Percentiles rank a stretch among this genome's conserved stretches.
Evolutionary conservation across 1,140 invertebrate genomes (phyloP).

Genomic region (Lepidurus arcticus): DNA sequence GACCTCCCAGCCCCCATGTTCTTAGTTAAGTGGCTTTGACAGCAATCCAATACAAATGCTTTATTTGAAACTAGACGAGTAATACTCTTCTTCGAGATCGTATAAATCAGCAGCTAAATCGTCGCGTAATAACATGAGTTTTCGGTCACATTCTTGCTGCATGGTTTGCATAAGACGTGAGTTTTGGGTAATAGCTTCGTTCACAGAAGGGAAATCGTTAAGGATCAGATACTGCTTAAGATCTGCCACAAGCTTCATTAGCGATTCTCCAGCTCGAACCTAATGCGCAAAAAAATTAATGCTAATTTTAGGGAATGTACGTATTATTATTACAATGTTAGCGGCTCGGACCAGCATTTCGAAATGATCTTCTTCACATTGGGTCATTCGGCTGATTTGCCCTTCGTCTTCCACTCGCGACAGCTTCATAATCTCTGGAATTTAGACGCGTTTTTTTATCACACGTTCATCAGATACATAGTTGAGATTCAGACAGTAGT

Average conservation of each 20-base stretch:
- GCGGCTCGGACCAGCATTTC: conserved; percentile 94
- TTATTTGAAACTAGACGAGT: conserved; percentile 82
- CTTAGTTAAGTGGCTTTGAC: too few species aligned
- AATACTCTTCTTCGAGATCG: conserved; percentile 96
- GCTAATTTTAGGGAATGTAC: not conserved
- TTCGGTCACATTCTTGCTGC: conserved; percentile 87
- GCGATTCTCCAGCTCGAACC: conserved; percentile 86
- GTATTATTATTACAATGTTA: conserved; percentile 65
- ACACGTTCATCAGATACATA: conserved; percentile 13
- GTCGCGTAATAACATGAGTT: conserved; percentile 82
- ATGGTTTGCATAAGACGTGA: conserved; percentile 80
- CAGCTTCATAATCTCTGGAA: conserved; percentile 84
- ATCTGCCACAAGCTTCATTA: conserved; percentile 93
- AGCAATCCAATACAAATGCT: not conserved
- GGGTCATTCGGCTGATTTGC: conserved; percentile 77
- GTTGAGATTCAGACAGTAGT: conserved; percentile 9
- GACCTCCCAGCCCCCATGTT: not conserved
- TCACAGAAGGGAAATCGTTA: conserved; percentile 94
- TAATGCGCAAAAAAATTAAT: conserved; percentile 31
- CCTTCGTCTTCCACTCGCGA: conserved; percentile 88
- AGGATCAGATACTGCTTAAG: conserved; percentile 94
- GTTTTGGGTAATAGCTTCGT: conserved; percentile 88
- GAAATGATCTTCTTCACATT: conserved; percentile 89
- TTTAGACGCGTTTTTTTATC: conserved; percentile 36
- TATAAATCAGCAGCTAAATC: conserved; percentile 92